These are phyloP conservation scores for Ganaspis sp. DNA, from an alignment of 1,140 invertebrate species.

Conservation along the genomic window DNA sequence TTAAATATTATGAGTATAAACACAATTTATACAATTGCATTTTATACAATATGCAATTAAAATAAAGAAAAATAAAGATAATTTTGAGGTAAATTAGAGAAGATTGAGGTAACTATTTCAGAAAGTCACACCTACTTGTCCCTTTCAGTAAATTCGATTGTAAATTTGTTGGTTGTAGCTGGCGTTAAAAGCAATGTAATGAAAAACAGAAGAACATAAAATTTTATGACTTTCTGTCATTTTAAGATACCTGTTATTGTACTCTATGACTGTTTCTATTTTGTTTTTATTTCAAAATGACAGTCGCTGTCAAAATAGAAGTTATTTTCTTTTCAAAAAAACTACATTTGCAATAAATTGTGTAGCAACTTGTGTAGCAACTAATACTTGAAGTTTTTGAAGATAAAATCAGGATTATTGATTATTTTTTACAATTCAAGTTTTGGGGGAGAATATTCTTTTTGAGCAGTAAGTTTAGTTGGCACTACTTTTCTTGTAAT, in stretches of 20 bases:
- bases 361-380: too few relatives aligned
- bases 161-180: background rate
- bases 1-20: too few relatives aligned
- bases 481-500: too few relatives aligned
- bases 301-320: background rate
- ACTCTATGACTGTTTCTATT: background rate
- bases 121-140: constrained; percentile 11
- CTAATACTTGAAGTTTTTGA: too few relatives aligned
- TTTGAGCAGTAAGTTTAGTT: too few relatives aligned
- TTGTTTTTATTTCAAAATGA: background rate
- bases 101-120: background rate
- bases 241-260: background rate
- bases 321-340: background rate
- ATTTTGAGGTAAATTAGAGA: background rate
- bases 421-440: too few relatives aligned
- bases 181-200: background rate
- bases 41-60: background rate
- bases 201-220: constrained; percentile 22
- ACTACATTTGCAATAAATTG: background rate
- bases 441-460: too few relatives aligned
- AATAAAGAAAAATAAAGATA: background rate
- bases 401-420: too few relatives aligned
- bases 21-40: too few relatives aligned
- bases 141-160: background rate
- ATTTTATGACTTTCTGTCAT: constrained; percentile 13